Percentiles rank a stretch among this genome's conserved stretches.
Conservation (phyloP, 2,113 vertebrate species). For the Perca flavescens region DNA sequence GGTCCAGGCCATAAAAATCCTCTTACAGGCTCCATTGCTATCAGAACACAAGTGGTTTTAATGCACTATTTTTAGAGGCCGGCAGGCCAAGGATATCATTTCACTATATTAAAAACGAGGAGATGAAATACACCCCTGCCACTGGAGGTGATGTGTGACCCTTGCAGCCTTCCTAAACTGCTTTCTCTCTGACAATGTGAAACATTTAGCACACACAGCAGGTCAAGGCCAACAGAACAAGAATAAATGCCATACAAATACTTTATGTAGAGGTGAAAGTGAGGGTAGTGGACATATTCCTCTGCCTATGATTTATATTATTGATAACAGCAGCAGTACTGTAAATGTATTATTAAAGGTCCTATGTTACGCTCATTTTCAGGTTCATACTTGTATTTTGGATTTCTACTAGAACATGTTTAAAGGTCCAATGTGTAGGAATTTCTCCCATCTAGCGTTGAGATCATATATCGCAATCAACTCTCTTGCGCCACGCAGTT, state of each 20-base stretch:
- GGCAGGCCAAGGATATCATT: conserved; percentile 40
- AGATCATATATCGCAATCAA: too few relatives aligned
- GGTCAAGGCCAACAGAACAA: not conserved
- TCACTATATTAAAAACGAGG: conserved; percentile 62
- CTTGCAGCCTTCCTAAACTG: conserved; percentile 32
- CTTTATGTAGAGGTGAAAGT: not conserved
- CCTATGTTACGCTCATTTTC: too few relatives aligned
- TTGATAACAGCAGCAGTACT: not conserved
- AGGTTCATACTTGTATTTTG: too few relatives aligned
- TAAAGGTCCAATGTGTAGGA: too few relatives aligned
- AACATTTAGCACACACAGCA: conserved; percentile 3
- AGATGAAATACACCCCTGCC: conserved; percentile 27
- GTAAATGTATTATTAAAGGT: not conserved
- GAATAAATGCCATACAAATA: not conserved
- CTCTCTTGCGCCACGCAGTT: too few relatives aligned
- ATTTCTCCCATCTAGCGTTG: too few relatives aligned
- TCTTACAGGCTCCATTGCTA: conserved; percentile 57
- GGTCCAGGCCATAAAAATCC: conserved; percentile 59
- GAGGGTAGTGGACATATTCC: not conserved
- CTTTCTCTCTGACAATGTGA: conserved; percentile 15
- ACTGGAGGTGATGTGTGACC: conserved; percentile 23
- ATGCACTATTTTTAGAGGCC: conserved; percentile 70
- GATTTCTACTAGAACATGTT: too few relatives aligned
- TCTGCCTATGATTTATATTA: not conserved
- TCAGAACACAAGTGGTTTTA: conserved; percentile 68